Evolutionary conservation across 2,888 invertebrate species (phyloP).

Genomic region (Oxytorus armatus): DNA sequence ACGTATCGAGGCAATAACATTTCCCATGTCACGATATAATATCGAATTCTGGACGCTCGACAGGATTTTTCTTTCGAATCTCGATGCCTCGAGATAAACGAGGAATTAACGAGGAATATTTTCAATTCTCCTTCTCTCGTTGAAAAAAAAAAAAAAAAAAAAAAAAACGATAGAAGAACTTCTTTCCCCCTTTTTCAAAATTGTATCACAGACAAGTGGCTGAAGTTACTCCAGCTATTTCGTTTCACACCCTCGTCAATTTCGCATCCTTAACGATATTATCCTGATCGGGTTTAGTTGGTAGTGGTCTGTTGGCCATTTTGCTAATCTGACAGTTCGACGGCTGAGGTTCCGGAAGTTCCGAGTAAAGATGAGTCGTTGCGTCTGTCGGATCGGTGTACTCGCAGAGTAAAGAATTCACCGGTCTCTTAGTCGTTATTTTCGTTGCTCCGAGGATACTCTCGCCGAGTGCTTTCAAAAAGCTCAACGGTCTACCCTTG

Average conservation of each 20-base stretch:
- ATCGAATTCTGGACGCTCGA: conserved; percentile 50
- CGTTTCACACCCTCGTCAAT: conserved; percentile 73
- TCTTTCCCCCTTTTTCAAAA: conserved; percentile 33
- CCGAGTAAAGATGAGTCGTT: conserved; percentile 86
- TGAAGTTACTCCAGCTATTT: conserved; percentile 63
- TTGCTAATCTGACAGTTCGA: conserved; percentile 85
- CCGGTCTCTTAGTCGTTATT: conserved; percentile 75
- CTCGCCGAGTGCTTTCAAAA: conserved; percentile 87
- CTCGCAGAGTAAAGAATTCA: conserved; percentile 84
- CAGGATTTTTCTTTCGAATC: conserved; percentile 54
- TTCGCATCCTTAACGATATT: conserved; percentile 68
- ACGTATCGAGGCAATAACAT: conserved; percentile 22
- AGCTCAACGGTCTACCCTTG: conserved; percentile 86
- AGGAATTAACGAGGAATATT: conserved; percentile 34
- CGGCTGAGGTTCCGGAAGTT: conserved; percentile 84
- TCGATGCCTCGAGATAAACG: conserved; percentile 38
- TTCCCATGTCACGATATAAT: conserved; percentile 28
- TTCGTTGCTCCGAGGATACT: conserved; percentile 82
- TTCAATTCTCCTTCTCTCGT: conserved; percentile 27
- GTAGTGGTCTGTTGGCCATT: conserved; percentile 90
- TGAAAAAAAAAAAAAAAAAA: conserved; percentile 14
- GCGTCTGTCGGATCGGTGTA: conserved; percentile 87
- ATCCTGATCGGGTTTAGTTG: conserved; percentile 87
- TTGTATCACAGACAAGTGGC: conserved; percentile 81
- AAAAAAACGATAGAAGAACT: conserved; percentile 15